These are phyloP conservation scores for Gadopsis marmoratus DNA, from an alignment of 2,797 vertebrate species.

Conservation along the genomic window DNA sequence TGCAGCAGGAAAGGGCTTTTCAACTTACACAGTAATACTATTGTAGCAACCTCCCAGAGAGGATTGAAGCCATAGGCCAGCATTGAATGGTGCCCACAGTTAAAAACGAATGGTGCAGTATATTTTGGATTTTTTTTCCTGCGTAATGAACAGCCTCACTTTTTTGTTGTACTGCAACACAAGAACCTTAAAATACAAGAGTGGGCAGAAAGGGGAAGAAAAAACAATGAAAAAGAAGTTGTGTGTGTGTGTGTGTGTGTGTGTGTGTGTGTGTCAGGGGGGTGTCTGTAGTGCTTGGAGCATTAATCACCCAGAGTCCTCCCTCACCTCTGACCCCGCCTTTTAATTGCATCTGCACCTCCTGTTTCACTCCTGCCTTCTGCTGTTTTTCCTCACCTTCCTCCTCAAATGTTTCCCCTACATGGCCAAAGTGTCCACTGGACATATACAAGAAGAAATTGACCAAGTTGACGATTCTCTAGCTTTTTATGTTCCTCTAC, in stretches of 20 bases:
- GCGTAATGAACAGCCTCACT: conserved; percentile 15
- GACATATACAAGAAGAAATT: conserved; percentile 3
- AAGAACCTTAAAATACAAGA: conserved; percentile 8
- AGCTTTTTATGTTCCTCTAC: not conserved
- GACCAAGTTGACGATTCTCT: conserved; percentile 6
- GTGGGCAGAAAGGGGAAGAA: not conserved
- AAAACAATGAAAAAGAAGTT: conserved; percentile 24
- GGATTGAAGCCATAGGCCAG: conserved; percentile 18
- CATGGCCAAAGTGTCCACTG: conserved; percentile 4
- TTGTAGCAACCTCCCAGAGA: conserved; percentile 15
- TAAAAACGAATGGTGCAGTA: not conserved
- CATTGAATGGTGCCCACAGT: not conserved
- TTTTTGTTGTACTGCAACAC: not conserved
- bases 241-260: conserved; percentile 43
- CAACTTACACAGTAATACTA: conserved; percentile 1
- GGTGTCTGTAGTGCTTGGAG: conserved; percentile 41
- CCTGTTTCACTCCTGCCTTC: conserved; percentile 45
- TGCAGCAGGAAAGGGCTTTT: conserved; percentile 30
- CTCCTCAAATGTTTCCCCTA: conserved; percentile 1
- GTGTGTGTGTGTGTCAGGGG: conserved; percentile 47
- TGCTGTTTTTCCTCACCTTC: conserved; percentile 39
- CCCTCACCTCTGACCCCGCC: conserved; percentile 62
- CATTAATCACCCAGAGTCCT: conserved; percentile 65
- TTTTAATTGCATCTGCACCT: conserved; percentile 76
- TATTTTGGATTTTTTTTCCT: conserved; percentile 17